Evolutionary conservation across 2,113 vertebrate species (phyloP), one percentile per base, ranked within the genome.

Genomic region (Pterocles gutturalis): DNA sequence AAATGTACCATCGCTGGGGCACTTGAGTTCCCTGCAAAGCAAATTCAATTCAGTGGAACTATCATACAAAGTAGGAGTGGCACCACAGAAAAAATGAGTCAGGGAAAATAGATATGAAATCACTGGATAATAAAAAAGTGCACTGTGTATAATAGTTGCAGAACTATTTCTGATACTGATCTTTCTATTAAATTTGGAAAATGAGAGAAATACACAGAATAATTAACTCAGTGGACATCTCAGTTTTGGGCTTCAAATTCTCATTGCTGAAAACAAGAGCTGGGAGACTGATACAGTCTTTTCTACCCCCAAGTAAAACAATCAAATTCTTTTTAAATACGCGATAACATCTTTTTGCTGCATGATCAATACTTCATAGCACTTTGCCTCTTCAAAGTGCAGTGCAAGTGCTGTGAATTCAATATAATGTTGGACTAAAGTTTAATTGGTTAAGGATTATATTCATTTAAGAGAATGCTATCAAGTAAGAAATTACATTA

Each of bases 401-500:
- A 81, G 83, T 28, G 1, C 45, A 91, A 96, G 51, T 95, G 45
- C 86, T 93, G 71, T 15, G 9, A 92, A 83, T 71, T 91, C 82
- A 72, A 55, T 78, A 82, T 58, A 64, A 83, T 66, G 58, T 76
- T 88, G 89, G 67, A 57, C 17, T 72, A 7, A 89, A 73, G 18
- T 83, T 87, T 86, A 76, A 79, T 55, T 49, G 61, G 21, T 31
- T 80, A 76, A 58, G 33, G 48, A 79, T 83, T 92, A 54, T 57
- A 83, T 76, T 78, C 15, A 51, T 77, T 91, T 90, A 88, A 83
- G 11, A 80, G 43, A 75, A 87, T 18, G 13, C 67, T 62, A 62
- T 89, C 46, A 82, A 83, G 84, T 88, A 57, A 92, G 75, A 94
- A 82, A 89, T 87, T n/a, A 36, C 46, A 87, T 78, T 84, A 75